Base-by-base conservation (phyloP, 2,888 invertebrate genomes). In the Chrysopilus asiliformis region DNA sequence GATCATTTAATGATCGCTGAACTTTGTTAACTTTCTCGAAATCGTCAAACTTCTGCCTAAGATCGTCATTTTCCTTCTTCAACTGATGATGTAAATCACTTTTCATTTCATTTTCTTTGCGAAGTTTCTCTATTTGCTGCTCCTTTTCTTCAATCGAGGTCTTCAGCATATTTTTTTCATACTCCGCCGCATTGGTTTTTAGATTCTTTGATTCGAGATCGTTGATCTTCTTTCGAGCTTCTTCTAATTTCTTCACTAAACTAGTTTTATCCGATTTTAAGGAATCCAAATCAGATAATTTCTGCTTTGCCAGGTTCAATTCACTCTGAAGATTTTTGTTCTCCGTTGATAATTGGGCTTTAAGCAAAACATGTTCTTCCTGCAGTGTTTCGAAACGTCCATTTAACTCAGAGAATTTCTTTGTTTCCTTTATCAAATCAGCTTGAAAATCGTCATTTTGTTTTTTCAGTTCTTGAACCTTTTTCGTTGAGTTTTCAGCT, bases 1-100 rank as follows among this genome's bases (percentile, higher is more conserved):
- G 86, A 3, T 79, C 77, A 36, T 78, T 76, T 29, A 85, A 70
- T 39, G 76, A 81, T 44, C 80, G 70, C 53, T 89, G 85, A 13
- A 84, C 74, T 62, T 87, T 86, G 28, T 79, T 77, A 3, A 89
- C 79, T 56, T 79, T 79, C 53, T 83, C 82, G 56, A 79, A 87
- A 59, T 89, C 89, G 53, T 83, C 86, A 20, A 89, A 58, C 56
- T 86, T 86, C 48, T 76, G 71, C 45, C 72, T 74, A 3, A 83
- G 62, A 53, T 86, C 89, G 47, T 90, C 90, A 53, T 81, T 75
- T 74, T 78, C 76, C 60, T 70, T 75, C 44, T 74, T 70, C 50
- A 82, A 60, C 43, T 79, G 79, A 40, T 80, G 75, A 43, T 80
- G 69, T 55, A 84, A 77, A 49, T 85, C 82, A 43, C 71, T 67